Evolutionary conservation across 2,888 invertebrate genomes (phyloP), one percentile per base, ranked within the genome.

Genomic region (Scaptomyza parva): DNA sequence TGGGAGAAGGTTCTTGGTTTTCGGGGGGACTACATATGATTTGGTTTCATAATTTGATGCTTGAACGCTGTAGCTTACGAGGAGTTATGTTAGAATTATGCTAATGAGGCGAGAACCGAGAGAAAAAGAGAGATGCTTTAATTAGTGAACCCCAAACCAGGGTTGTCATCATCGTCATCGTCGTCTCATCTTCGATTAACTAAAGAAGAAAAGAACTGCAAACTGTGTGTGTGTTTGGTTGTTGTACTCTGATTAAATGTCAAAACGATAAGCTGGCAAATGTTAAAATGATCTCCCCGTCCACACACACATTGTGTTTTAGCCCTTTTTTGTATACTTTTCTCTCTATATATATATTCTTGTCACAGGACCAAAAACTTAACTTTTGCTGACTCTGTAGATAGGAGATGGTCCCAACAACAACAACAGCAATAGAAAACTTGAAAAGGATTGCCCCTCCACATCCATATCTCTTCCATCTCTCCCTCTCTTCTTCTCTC

Each of bases 81-180:
- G 66, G 63, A 88, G 71, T 76, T 75, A 86, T 88, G 84, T 69
- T 75, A 70, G 83, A 83, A 86, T 84, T 84, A 84, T 84, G 88
- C 74, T 86, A 88, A 84, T 88, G 68, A 76, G 84, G 78, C 37
- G 50, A 17, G n/a, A n/a, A n/a, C 22, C 2, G 22, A 22, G 22
- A 2, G 22, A n/a, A 1, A 4, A 14, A 37, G 14, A 1, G n/a
- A 57, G 62, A 69, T 76, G 73, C 73, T 76, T 72, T 79, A 78
- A 82, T 64, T 55, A 72, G 77, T 48, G 37, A 47, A n/a, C n/a
- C 28, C 48, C 40, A 30, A 0, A 5, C 18, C 24, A n/a, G 55
- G 26, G n/a, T n/a, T n/a, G n/a, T n/a, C n/a, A n/a, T n/a, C n/a
- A n/a, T n/a, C n/a, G n/a, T n/a, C n/a, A n/a, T n/a, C n/a, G n/a